Base-by-base conservation (phyloP, 2,888 invertebrate genomes). In the Temnothorax ravouxi region DNA sequence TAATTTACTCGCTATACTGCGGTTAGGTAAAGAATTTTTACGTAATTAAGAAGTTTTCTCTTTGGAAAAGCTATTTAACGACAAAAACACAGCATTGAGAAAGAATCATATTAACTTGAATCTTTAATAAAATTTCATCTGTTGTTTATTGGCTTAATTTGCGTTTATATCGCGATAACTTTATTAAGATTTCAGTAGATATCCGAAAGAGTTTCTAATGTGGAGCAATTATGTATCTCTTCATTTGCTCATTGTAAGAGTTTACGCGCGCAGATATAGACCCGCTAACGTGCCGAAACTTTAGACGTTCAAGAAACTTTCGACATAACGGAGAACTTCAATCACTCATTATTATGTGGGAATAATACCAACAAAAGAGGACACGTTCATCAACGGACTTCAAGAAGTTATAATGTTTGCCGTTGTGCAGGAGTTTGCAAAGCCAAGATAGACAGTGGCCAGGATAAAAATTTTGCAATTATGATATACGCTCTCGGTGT, bases 291-390 rank as follows among this genome's bases (percentile, higher is more conserved):
- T 79, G 59, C 59, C 18, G 56, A 59, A 71, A 79, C 59, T 79
- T 79, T 38, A 71, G 79, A 79, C 18, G 79, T 59, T 79, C 47
- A 11, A 59, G 71, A 44, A 79, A 79, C 59, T 79, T 80, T 71
- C 18, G 47, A 38, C 47, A 34, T 47, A 71, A 18, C n/a, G 59
- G 3, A 44, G 34, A 71, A 71, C 79, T 80, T 80, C 13, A 59
- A 47, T 29, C 56, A 67, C 21, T 29, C 44, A 67, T 77, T 72
- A 69, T 79, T 79, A 79, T 69, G 59, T 47, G 79, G 6, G 50
- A 61, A 72, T 50, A 80, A 38, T 38, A 72, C 38, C 72, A 50
- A 59, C 59, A 71, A 79, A 79, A 79, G 71, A 52, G 71, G 47
- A 80, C 59, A 59, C 47, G 50, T 61, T 79, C 71, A 61, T 80